A percentile compares a stretch with the other conserved stretches of the same genome.
Conservation (phyloP, 2,113 vertebrate genomes). For the Aramus guarauna region DNA sequence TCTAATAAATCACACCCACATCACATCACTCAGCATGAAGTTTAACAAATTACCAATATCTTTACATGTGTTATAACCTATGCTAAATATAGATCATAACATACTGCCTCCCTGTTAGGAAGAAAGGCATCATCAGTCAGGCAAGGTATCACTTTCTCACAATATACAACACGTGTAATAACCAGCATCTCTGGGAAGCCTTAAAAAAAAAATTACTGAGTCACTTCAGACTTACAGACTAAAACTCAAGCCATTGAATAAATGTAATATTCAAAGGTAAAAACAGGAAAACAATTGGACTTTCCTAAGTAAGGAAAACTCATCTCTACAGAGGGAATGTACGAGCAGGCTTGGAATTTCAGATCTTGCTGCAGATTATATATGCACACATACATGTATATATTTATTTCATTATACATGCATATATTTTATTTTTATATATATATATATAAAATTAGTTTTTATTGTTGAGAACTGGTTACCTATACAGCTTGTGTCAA, state of each 20-base stretch:
- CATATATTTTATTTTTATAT: neutral
- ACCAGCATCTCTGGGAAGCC: neutral
- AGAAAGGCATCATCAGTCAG: neutral
- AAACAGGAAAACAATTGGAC: neutral
- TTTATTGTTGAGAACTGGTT: neutral
- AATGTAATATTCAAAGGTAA: neutral
- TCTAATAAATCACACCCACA: neutral
- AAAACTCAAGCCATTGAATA: neutral
- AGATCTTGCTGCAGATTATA: neutral
- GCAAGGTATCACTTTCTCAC: neutral
- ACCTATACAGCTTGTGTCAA: neutral
- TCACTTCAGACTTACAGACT: neutral
- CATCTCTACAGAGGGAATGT: neutral
- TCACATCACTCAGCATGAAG: accelerated
- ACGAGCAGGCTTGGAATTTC: neutral
- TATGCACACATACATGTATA: neutral
- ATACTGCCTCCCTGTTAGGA: neutral
- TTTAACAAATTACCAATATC: neutral
- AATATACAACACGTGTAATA: neutral
- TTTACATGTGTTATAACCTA: neutral
- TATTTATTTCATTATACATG: neutral
- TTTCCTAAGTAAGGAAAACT: neutral
- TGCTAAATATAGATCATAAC: neutral
- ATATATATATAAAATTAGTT: neutral
- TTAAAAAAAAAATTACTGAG: neutral